These are phyloP conservation scores for Palloptera scutellata DNA, from an alignment of 2,888 invertebrate species.

Conservation along the genomic window DNA sequence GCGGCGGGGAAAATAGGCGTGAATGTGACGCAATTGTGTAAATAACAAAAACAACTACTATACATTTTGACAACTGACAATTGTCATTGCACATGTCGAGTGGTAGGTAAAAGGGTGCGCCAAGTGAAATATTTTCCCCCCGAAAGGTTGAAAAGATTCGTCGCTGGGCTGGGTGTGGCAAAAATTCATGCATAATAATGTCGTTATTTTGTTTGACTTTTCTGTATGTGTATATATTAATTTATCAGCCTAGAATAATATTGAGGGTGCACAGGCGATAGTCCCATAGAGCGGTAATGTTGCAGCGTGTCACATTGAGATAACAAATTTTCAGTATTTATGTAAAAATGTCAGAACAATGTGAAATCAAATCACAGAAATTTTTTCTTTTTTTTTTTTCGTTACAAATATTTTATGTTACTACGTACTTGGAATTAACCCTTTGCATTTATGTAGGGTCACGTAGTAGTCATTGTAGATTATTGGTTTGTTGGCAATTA, in stretches of 20 bases:
- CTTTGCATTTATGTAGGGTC: slow-evolving; percentile 26
- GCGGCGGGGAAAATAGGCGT: slow-evolving; percentile 1
- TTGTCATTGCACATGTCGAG: slow-evolving; percentile 25
- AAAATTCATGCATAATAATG: slow-evolving; percentile 11
- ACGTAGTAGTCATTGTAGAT: slow-evolving; percentile 13
- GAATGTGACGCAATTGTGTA: background rate
- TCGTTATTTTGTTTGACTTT: slow-evolving; percentile 20
- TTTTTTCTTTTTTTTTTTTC: background rate
- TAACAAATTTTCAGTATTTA: slow-evolving; percentile 25
- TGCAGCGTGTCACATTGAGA: slow-evolving; percentile 30
- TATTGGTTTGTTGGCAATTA: background rate
- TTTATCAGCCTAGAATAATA: background rate
- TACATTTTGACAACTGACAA: slow-evolving; percentile 22
- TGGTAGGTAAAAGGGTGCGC: background rate
- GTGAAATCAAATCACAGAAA: background rate
- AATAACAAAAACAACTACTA: slow-evolving; percentile 5
- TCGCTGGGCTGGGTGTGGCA: background rate
- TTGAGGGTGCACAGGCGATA: background rate
- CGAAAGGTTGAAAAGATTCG: background rate
- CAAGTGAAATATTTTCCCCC: background rate
- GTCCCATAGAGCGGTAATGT: background rate
- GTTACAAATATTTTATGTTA: background rate
- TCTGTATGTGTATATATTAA: background rate
- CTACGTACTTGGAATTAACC: slow-evolving; percentile 23
- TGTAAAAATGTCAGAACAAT: background rate